Conservation (phyloP, 2,888 invertebrate species). For the Ophion ellenae region DNA sequence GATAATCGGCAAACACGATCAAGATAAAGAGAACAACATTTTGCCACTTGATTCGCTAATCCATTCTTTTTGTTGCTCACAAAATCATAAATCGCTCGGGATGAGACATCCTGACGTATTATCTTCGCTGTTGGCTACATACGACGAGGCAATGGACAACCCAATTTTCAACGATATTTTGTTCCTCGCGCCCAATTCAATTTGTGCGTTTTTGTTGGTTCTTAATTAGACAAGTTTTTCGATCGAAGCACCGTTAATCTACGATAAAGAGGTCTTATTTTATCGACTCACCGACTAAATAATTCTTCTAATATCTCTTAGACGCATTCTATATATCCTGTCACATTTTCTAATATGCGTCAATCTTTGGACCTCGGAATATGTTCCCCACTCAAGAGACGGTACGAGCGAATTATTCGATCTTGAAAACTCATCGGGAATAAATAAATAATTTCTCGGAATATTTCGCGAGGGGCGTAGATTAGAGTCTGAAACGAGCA, state of each 20-base stretch:
- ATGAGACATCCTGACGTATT: neutral
- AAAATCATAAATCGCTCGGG: conserved; percentile 53
- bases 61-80: conserved; percentile 30
- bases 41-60: conserved; percentile 59
- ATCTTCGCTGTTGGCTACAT: conserved; percentile 52
- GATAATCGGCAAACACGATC: conserved; percentile 46
- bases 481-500: conserved; percentile 15
- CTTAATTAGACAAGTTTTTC: conserved; percentile 40
- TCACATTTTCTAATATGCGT: conserved; percentile 47
- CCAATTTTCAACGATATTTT: conserved; percentile 27
- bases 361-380: conserved; percentile 63
- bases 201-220: neutral
- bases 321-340: neutral
- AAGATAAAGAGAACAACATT: conserved; percentile 62
- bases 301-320: conserved; percentile 43
- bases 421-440: conserved; percentile 36
- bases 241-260: conserved; percentile 49
- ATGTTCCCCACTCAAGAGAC: conserved; percentile 44
- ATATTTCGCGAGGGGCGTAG: conserved; percentile 43
- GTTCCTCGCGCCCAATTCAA: neutral
- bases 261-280: conserved; percentile 41
- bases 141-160: conserved; percentile 29
- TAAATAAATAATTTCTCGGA: conserved; percentile 63
- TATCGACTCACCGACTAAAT: conserved; percentile 1
- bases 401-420: conserved; percentile 16